A percentile compares a stretch with the other conserved stretches of the same genome.
Conservation (phyloP, 2,888 invertebrate species). For the Synergus gifuensis region DNA sequence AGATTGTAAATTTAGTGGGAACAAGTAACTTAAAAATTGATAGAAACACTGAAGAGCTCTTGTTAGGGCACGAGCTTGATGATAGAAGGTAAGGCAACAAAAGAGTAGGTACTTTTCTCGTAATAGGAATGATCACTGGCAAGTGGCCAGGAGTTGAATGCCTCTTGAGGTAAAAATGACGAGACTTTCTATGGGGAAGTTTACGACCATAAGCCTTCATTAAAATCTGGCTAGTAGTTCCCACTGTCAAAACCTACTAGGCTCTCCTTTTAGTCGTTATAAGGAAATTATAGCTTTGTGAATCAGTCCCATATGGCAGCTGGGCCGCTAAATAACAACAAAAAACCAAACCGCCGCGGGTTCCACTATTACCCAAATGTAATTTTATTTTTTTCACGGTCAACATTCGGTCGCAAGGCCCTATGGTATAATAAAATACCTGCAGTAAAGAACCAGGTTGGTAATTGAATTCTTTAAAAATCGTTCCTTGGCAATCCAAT, state of each 20-base stretch:
- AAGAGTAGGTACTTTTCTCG: slow-evolving; percentile 31
- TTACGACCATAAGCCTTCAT: slow-evolving; percentile 31
- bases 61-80: slow-evolving; percentile 39
- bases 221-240: slow-evolving; percentile 27
- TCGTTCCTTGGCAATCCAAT: slow-evolving; percentile 23
- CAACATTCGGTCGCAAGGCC: slow-evolving; percentile 16
- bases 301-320: slow-evolving; percentile 36
- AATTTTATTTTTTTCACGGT: slow-evolving; percentile 30
- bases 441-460: slow-evolving; percentile 9
- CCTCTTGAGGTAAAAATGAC: slow-evolving; percentile 34
- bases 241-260: slow-evolving; percentile 34
- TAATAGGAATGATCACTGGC: slow-evolving; percentile 36
- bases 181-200: not conserved
- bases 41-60: slow-evolving; percentile 10
- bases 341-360: slow-evolving; percentile 29
- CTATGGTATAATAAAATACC: slow-evolving; percentile 36
- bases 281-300: slow-evolving; percentile 39
- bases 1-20: not conserved
- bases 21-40: slow-evolving; percentile 31
- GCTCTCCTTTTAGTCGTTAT: slow-evolving; percentile 18
- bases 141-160: slow-evolving; percentile 38
- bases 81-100: slow-evolving; percentile 29
- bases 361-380: slow-evolving; percentile 18
- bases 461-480: slow-evolving; percentile 36
- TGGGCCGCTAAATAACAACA: not conserved